Percentiles rank a stretch among this genome's conserved stretches.
Evolutionary conservation across 1,140 invertebrate genomes (phyloP).

Genomic region (Rhyzopertha dominica): DNA sequence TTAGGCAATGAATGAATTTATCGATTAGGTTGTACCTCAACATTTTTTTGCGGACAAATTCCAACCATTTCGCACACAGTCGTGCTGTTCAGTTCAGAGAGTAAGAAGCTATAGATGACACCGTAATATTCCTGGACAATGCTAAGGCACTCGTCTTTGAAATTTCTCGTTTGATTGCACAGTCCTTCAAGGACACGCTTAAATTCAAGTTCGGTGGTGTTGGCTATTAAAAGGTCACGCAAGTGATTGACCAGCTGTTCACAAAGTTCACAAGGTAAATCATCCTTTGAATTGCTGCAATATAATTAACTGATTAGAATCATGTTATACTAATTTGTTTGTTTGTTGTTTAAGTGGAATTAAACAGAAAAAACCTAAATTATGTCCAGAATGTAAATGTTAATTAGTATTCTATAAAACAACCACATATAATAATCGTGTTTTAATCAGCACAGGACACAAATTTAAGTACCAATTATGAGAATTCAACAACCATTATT

Average conservation of each 20-base stretch:
- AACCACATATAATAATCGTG: too few species aligned
- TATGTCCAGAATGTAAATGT: too few species aligned
- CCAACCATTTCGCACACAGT: constrained; percentile 64
- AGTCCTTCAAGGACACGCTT: constrained; percentile 68
- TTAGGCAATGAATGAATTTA: too few species aligned
- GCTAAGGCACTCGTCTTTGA: constrained; percentile 58
- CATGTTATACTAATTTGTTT: too few species aligned
- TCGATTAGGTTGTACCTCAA: too few species aligned
- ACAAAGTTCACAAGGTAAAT: constrained; percentile 79
- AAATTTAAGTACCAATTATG: too few species aligned
- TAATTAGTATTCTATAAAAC: too few species aligned
- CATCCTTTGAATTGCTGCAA: constrained; percentile 47
- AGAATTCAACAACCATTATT: too few species aligned
- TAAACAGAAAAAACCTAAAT: too few species aligned
- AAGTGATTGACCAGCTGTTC: constrained; percentile 74
- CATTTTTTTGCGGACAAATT: constrained; percentile 54
- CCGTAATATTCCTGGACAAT: constrained; percentile 75
- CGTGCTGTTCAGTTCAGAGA: constrained; percentile 63
- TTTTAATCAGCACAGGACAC: too few species aligned
- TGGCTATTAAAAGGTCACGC: constrained; percentile 72
- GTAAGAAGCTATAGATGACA: constrained; percentile 65
- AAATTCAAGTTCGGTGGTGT: constrained; percentile 80
- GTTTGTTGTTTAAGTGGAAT: too few species aligned
- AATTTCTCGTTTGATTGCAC: constrained; percentile 72
- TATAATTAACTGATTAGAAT: too few species aligned